Percentiles rank a stretch among this genome's conserved stretches.
Conservation (phyloP, 2,888 invertebrate species). For the Eristalis arbustorum region DNA sequence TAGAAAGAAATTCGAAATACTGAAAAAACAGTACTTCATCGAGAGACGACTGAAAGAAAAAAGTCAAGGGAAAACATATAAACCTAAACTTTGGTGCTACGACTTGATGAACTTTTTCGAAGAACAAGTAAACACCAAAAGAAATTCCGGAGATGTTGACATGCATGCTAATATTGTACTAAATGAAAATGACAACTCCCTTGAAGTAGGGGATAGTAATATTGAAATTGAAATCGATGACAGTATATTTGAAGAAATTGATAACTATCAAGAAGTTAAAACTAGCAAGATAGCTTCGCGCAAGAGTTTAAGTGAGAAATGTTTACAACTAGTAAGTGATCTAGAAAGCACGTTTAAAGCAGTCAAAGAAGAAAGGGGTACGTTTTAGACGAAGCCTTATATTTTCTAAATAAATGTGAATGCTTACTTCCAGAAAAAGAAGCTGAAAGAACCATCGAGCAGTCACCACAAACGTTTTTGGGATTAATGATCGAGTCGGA, state of each 20-base stretch:
- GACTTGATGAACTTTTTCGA: constrained; percentile 3
- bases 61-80: neutral
- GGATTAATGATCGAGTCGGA: constrained; percentile 45
- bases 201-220: too few relatives aligned
- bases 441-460: neutral
- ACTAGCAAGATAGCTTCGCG: neutral
- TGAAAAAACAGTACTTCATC: constrained; percentile 2
- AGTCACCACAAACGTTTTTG: constrained; percentile 22
- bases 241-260: constrained; percentile 14
- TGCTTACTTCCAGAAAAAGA: neutral
- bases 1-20: constrained; percentile 5
- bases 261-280: too few relatives aligned
- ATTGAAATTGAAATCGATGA: neutral
- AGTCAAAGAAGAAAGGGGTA: neutral
- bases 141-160: neutral
- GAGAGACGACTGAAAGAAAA: neutral
- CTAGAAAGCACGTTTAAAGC: neutral
- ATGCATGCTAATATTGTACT: neutral
- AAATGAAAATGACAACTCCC: neutral
- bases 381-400: neutral
- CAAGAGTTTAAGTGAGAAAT: neutral
- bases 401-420: neutral
- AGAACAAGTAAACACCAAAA: neutral
- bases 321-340: neutral
- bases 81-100: constrained; percentile 31